A percentile compares a stretch with the other conserved stretches of the same genome.
Evolutionary conservation across 1,140 invertebrate species (phyloP).

Genomic region (Gryon sp.): DNA sequence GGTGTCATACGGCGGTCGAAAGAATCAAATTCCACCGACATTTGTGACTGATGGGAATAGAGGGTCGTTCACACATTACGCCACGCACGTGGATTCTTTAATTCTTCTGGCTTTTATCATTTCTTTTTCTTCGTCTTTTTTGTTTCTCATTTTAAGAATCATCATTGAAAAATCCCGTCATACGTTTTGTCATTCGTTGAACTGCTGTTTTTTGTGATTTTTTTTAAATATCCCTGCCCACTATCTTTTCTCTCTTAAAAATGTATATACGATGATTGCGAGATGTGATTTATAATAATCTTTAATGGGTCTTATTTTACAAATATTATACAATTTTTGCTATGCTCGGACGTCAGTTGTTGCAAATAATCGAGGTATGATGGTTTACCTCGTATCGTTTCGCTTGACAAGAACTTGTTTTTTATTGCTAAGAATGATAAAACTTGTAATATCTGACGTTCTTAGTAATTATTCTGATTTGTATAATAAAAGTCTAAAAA

Average conservation of each 20-base stretch:
- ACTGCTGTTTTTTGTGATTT: background rate
- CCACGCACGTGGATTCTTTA: slow-evolving; percentile 12
- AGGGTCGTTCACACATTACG: slow-evolving; percentile 52
- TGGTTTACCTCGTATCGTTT: slow-evolving; percentile 24
- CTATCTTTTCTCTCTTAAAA: slow-evolving; percentile 5
- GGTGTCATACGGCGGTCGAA: slow-evolving; percentile 28
- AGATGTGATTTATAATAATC: slow-evolving; percentile 57
- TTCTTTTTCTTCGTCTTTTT: slow-evolving; percentile 14
- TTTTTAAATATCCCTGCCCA: slow-evolving; percentile 19
- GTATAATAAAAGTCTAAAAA: slow-evolving; percentile 49
- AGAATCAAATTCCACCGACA: slow-evolving; percentile 45
- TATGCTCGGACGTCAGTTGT: slow-evolving; percentile 51
- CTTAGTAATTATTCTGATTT: slow-evolving; percentile 49
- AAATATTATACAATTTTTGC: slow-evolving; percentile 46
- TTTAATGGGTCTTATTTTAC: slow-evolving; percentile 45
- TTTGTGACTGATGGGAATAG: slow-evolving; percentile 39
- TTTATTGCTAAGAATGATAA: slow-evolving; percentile 25
- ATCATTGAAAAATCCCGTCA: slow-evolving; percentile 17
- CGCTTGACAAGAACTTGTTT: slow-evolving; percentile 19
- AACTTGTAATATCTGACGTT: slow-evolving; percentile 56
- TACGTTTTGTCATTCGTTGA: slow-evolving; percentile 33
- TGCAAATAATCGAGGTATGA: slow-evolving; percentile 29
- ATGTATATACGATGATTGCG: slow-evolving; percentile 50
- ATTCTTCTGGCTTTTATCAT: slow-evolving; percentile 3
- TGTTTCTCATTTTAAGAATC: slow-evolving; percentile 1